Percentiles rank a stretch among this genome's conserved stretches.
phyloP scores from a whole-genome alignment of 2,888 invertebrate species.

The Clepsis dumicolana region DNA sequence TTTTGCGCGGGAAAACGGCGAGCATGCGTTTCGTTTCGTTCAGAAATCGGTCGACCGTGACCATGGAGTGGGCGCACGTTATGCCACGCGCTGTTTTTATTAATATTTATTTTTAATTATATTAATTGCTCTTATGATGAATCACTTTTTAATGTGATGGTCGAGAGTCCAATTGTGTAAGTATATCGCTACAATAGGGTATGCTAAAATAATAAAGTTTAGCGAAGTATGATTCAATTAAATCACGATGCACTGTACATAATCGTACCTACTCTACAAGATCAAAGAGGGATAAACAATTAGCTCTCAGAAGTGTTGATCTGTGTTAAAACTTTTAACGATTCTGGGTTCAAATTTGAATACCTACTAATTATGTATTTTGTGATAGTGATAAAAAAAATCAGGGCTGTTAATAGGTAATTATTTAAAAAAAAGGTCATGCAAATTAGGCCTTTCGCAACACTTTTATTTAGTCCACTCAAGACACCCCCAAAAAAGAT shows the following conservation, averaged over 20 bases:
- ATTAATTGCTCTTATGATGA: constrained; percentile 68
- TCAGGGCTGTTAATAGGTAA: too few species aligned
- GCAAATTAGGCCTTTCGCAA: neutral
- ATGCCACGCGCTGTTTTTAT: constrained; percentile 73
- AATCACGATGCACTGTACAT: too few species aligned
- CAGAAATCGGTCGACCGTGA: constrained; percentile 67
- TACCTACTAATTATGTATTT: too few species aligned
- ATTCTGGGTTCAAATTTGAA: too few species aligned
- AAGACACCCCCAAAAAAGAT: constrained; percentile 26
- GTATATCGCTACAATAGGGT: constrained; percentile 24
- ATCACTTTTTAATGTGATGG: constrained; percentile 52
- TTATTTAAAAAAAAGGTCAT: neutral
- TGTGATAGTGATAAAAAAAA: too few species aligned
- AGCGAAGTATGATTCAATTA: neutral
- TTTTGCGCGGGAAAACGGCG: constrained; percentile 64
- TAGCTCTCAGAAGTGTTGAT: too few species aligned
- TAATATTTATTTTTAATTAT: constrained; percentile 78
- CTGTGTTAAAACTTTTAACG: too few species aligned
- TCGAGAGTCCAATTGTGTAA: constrained; percentile 40
- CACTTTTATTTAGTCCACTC: neutral
- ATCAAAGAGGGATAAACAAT: too few species aligned
- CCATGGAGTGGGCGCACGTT: constrained; percentile 68
- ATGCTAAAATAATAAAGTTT: neutral
- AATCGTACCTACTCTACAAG: too few species aligned
- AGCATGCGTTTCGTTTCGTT: constrained; percentile 60